Percentiles rank a stretch among this genome's conserved stretches.
Conservation (phyloP, 2,797 vertebrate genomes). For the Okamejei kenojei region DNA sequence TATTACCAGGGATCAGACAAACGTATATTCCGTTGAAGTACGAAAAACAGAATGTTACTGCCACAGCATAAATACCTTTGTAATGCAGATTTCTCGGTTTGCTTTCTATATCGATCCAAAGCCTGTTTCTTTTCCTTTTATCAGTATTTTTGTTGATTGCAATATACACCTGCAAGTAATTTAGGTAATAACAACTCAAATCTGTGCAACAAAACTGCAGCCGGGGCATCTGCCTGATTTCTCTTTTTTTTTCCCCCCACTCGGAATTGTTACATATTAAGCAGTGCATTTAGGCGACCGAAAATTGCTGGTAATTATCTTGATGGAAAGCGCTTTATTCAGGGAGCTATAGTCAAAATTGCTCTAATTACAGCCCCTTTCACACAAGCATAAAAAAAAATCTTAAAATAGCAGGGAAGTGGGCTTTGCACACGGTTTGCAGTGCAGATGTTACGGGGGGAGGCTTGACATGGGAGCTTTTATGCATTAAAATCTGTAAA, state of each 20-base stretch:
- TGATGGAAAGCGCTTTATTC: slow-evolving; percentile 51
- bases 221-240: slow-evolving; percentile 42
- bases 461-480: slow-evolving; percentile 36
- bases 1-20: not conserved
- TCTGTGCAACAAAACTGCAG: slow-evolving; percentile 43
- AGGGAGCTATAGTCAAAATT: slow-evolving; percentile 50
- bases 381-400: slow-evolving; percentile 40
- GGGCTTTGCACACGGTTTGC: slow-evolving; percentile 40
- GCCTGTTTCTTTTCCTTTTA: slow-evolving; percentile 29
- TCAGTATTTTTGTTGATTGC: slow-evolving; percentile 35
- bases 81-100: slow-evolving; percentile 12
- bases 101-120: slow-evolving; percentile 15
- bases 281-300: slow-evolving; percentile 46
- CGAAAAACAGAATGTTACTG: not conserved
- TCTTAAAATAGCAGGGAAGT: slow-evolving; percentile 46
- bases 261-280: slow-evolving; percentile 41
- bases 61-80: not conserved
- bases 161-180: slow-evolving; percentile 54
- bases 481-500: slow-evolving; percentile 35
- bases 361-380: slow-evolving; percentile 50
- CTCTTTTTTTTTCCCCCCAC: slow-evolving; percentile 5
- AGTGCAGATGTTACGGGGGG: slow-evolving; percentile 39
- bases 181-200: slow-evolving; percentile 49
- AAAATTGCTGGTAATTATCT: slow-evolving; percentile 55
- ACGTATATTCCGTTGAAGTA: not conserved